Conservation (phyloP, 2,888 invertebrate genomes). For the Melangyna quadrimaculata region DNA sequence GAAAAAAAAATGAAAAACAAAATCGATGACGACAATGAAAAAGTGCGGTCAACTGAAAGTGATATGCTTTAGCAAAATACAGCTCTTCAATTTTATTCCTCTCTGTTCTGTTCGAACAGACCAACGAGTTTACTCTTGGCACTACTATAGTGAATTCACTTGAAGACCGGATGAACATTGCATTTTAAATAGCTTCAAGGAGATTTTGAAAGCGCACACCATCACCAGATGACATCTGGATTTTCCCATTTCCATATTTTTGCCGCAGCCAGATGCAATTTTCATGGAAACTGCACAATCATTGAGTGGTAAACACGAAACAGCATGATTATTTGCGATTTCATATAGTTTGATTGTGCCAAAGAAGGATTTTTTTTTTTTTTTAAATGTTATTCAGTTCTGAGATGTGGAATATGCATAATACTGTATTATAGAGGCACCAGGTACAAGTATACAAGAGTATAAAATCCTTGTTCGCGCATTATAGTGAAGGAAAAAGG, state of each 20-base stretch:
- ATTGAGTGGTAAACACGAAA: constrained; percentile 41
- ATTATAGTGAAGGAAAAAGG: background rate
- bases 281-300: constrained; percentile 36
- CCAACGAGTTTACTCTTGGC: background rate
- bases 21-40: background rate
- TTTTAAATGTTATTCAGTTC: background rate
- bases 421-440: background rate
- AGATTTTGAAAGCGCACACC: background rate
- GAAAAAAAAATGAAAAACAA: background rate
- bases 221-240: constrained; percentile 21
- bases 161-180: constrained; percentile 42
- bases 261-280: constrained; percentile 31
- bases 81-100: background rate
- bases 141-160: constrained; percentile 26
- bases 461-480: constrained; percentile 6
- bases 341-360: constrained; percentile 29
- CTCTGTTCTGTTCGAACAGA: background rate
- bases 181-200: constrained; percentile 50
- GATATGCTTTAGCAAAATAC: constrained; percentile 23
- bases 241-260: constrained; percentile 47
- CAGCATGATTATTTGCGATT: constrained; percentile 34
- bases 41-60: constrained; percentile 32
- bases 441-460: background rate
- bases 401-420: background rate
- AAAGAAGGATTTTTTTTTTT: background rate